Evolutionary conservation across 2,888 invertebrate genomes (phyloP).

Genomic region (Copidosoma aretas): DNA sequence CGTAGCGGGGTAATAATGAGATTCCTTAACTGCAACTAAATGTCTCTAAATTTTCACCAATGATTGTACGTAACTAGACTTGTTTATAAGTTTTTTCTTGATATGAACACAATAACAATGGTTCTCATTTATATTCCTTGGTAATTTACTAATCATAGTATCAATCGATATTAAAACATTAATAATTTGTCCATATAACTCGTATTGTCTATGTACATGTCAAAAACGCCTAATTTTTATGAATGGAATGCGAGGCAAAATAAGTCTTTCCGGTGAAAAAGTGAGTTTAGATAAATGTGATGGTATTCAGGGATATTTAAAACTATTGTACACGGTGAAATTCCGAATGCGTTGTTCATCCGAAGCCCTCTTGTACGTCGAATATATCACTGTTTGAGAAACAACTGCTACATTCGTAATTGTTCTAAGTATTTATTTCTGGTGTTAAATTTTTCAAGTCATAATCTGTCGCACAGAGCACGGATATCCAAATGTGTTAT

Average conservation of each 20-base stretch:
- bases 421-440: background rate
- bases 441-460: slow-evolving; percentile 5
- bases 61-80: slow-evolving; percentile 45
- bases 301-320: no score
- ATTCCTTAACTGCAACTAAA: slow-evolving; percentile 45
- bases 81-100: slow-evolving; percentile 39
- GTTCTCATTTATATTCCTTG: slow-evolving; percentile 48
- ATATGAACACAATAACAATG: slow-evolving; percentile 48
- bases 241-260: slow-evolving; percentile 28
- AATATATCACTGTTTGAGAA: background rate
- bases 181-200: slow-evolving; percentile 29
- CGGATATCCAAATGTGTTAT: slow-evolving; percentile 18
- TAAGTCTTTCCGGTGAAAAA: slow-evolving; percentile 28
- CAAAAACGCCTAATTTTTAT: slow-evolving; percentile 16
- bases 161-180: slow-evolving; percentile 27
- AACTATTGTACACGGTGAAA: no score
- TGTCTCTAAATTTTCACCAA: slow-evolving; percentile 41
- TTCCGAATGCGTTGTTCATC: no score
- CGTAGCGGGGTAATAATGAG: slow-evolving; percentile 40
- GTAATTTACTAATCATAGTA: slow-evolving; percentile 27
- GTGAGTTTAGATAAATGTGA: slow-evolving; percentile 19
- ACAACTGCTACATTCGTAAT: background rate
- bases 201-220: slow-evolving; percentile 22
- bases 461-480: slow-evolving; percentile 23
- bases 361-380: no score